Conservation (phyloP, 2,797 vertebrate genomes). For the Leuciscus waleckii region DNA sequence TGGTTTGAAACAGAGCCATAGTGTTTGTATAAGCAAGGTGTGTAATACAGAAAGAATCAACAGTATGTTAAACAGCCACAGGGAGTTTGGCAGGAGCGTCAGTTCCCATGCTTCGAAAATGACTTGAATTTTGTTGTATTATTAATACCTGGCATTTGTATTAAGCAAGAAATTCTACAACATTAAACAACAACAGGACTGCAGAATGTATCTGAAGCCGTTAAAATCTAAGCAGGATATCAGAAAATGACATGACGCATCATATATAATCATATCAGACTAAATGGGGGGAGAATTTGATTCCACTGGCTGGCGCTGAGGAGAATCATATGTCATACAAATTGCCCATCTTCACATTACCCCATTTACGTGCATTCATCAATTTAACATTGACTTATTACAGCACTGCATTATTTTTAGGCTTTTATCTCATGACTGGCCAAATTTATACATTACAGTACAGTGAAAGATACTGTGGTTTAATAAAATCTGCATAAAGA, state of each 20-base stretch:
- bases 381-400: neutral
- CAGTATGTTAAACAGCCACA: neutral
- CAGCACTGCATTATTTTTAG: neutral
- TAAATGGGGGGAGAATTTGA: neutral
- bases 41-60: neutral
- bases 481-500: neutral
- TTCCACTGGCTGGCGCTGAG: neutral
- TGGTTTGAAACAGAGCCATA: neutral
- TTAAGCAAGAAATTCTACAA: neutral
- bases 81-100: neutral
- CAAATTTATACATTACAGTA: neutral
- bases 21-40: neutral
- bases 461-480: neutral
- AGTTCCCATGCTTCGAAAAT: constrained; percentile 20
- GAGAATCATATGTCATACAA: constrained; percentile 10
- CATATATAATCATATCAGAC: constrained; percentile 19
- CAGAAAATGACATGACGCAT: neutral
- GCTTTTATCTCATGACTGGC: neutral
- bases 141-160: neutral
- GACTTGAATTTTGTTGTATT: neutral
- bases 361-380: neutral
- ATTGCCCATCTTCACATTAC: neutral
- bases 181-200: neutral
- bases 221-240: neutral
- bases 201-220: neutral